These are phyloP conservation scores for Orthosia gothica DNA, from an alignment of 2,888 invertebrate genomes.

Conservation along the genomic window DNA sequence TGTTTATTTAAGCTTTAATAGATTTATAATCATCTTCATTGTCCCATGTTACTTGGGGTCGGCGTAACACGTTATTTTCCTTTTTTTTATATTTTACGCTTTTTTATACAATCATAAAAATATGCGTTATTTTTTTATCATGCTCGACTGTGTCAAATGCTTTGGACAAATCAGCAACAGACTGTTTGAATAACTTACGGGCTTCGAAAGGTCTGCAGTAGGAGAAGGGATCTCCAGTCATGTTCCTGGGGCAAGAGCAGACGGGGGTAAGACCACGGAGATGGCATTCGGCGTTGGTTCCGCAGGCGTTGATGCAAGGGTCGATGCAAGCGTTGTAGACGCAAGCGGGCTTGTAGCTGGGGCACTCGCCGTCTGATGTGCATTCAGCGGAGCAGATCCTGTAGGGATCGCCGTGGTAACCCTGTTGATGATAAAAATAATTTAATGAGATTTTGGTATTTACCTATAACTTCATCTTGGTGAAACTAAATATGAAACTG, in stretches of 20 bases:
- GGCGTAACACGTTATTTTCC: no score
- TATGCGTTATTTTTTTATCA: no score
- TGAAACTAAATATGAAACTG: not conserved
- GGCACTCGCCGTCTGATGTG: conserved; percentile 95
- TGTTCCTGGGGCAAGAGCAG: conserved; percentile 96
- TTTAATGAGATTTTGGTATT: not conserved
- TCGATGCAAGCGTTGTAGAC: conserved; percentile 96
- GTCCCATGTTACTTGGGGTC: no score
- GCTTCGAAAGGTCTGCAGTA: conserved; percentile 96
- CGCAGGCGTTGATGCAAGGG: conserved; percentile 96
- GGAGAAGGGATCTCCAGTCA: conserved; percentile 97
- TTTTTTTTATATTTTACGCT: no score
- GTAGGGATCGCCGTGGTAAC: conserved; percentile 95
- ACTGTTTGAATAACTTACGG: conserved; percentile 87
- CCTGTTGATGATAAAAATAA: conserved; percentile 81
- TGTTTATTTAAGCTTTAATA: not conserved
- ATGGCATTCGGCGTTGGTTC: conserved; percentile 95
- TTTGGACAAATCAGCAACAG: not conserved
- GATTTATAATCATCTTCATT: no score
- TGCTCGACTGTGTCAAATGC: conserved; percentile 27
- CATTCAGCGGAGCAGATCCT: conserved; percentile 96
- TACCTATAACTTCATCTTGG: no score
- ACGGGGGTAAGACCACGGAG: conserved; percentile 95
- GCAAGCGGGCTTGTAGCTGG: conserved; percentile 95
- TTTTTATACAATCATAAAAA: no score